Conservation (phyloP, 2,888 invertebrate species). For the Melinaea marsaeus region DNA sequence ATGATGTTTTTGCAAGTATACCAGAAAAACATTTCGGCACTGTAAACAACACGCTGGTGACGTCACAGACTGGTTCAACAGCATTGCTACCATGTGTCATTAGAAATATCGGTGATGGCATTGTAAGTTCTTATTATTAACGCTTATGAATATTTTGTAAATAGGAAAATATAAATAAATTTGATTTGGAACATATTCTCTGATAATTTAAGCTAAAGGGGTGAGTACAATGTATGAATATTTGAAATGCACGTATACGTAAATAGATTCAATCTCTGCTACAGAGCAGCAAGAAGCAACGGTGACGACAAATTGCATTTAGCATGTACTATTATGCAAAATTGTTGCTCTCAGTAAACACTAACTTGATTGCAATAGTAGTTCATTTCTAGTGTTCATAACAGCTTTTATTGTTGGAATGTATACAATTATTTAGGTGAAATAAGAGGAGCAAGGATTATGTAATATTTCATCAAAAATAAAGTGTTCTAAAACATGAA, state of each 20-base stretch:
- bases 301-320: slow-evolving; percentile 4
- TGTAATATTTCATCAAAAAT: no score
- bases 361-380: background rate
- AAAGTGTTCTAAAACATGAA: no score
- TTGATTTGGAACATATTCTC: background rate
- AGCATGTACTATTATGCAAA: slow-evolving; percentile 1
- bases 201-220: background rate
- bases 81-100: slow-evolving; percentile 90
- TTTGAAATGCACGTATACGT: background rate
- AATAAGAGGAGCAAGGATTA: no score
- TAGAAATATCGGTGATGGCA: slow-evolving; percentile 91
- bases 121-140: slow-evolving; percentile 80
- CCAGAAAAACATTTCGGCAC: slow-evolving; percentile 89
- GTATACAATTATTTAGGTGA: no score
- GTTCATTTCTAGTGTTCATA: background rate
- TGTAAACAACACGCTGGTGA: slow-evolving; percentile 88
- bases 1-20: slow-evolving; percentile 61
- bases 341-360: background rate
- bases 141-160: no score
- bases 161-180: background rate
- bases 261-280: background rate
- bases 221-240: slow-evolving; percentile 1
- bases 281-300: no score
- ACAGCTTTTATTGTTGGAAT: background rate
- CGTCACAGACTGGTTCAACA: slow-evolving; percentile 90